A percentile compares a stretch with the other conserved stretches of the same genome.
Conservation (phyloP, 2,888 invertebrate species). For the Perizoma affinitatum region DNA sequence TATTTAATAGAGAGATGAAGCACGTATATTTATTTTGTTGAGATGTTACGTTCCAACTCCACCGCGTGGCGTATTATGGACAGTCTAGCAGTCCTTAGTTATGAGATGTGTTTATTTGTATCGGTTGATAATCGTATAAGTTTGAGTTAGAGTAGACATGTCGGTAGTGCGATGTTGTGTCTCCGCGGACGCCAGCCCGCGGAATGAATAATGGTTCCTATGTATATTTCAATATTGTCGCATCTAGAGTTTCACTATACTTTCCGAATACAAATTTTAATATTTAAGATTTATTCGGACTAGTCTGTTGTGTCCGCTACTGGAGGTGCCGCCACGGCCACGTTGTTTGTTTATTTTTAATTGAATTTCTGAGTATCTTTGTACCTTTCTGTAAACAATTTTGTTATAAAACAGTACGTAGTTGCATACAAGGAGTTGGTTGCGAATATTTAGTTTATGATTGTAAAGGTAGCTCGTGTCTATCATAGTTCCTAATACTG, state of each 20-base stretch:
- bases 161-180: constrained; percentile 80
- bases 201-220: constrained; percentile 85
- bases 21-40: constrained; percentile 66
- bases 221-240: constrained; percentile 85
- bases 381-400: constrained; percentile 61
- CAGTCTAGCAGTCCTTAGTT: constrained; percentile 49
- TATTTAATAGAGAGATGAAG: constrained; percentile 66
- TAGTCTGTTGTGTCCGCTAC: constrained; percentile 81
- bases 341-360: constrained; percentile 76
- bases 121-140: constrained; percentile 64
- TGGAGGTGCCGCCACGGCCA: constrained; percentile 78
- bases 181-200: constrained; percentile 78
- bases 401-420: constrained; percentile 67
- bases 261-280: constrained; percentile 84
- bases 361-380: constrained; percentile 50
- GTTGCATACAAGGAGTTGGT: constrained; percentile 68
- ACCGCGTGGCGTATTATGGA: constrained; percentile 52
- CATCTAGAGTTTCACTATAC: constrained; percentile 84
- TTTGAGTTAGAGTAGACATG: constrained; percentile 74
- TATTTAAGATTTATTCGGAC: constrained; percentile 84
- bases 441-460: constrained; percentile 75
- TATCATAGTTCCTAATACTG: constrained; percentile 84
- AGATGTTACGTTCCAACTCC: constrained; percentile 60
- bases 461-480: constrained; percentile 79
- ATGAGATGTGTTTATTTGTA: constrained; percentile 51